phyloP scores from a whole-genome alignment of 1,140 invertebrate genomes.

The Pentalonia nigronervosa region DNA sequence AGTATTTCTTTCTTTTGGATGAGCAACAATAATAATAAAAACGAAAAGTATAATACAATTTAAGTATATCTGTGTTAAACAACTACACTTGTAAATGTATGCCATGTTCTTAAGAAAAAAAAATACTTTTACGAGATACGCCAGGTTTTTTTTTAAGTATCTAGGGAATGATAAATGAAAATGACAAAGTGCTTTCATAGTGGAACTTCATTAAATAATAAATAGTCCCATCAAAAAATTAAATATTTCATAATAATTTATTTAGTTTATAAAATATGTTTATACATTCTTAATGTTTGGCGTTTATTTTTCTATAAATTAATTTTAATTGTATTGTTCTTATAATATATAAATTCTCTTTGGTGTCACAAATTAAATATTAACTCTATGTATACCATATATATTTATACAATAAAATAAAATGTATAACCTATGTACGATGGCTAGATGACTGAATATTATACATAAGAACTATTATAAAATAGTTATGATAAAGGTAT shows the following conservation, averaged over 20 bases:
- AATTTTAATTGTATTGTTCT: too few relatives aligned
- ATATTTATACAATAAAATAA: neutral
- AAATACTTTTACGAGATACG: neutral
- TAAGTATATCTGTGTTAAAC: neutral
- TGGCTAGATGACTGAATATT: neutral
- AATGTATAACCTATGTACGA: neutral
- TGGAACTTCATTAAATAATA: neutral
- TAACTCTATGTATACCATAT: neutral
- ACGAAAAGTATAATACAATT: neutral
- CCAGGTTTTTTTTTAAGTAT: neutral
- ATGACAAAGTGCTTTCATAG: neutral
- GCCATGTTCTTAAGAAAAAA: neutral
- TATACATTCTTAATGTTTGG: too few relatives aligned
- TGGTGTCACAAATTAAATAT: too few relatives aligned
- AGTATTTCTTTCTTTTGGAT: neutral
- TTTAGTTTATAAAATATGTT: too few relatives aligned
- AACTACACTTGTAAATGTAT: neutral
- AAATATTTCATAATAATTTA: neutral
- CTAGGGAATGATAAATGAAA: neutral
- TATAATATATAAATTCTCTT: too few relatives aligned
- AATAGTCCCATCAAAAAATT: neutral
- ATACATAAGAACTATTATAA: neutral
- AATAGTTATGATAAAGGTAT: neutral
- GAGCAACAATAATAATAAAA: neutral
- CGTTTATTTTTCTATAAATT: too few relatives aligned